Base-by-base conservation (phyloP, 2,797 vertebrate genomes). In the Coranthus polyacanthus region DNA sequence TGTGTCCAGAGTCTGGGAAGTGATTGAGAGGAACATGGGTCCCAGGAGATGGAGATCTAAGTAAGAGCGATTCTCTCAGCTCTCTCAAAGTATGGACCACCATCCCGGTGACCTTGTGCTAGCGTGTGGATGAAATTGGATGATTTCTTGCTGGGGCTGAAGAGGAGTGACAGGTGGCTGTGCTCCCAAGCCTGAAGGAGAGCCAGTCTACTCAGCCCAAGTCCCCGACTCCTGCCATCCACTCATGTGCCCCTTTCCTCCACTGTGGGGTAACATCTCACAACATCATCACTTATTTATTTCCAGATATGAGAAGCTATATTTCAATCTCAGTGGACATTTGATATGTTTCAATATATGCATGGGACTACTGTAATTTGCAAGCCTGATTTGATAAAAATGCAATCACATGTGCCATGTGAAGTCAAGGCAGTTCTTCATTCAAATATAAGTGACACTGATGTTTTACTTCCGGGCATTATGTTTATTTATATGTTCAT, bases 111-210 rank as follows among this genome's bases (percentile, higher is more conserved):
- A 92, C 91, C 90, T 93, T 91, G 78, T 78, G 58, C 49, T 68
- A 65, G 82, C 45, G 52, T 67, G 73, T 43, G 72, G 77, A 86
- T 90, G 88, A 89, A 93, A 92, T 91, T 90, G 91, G 90, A 92
- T 91, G 89, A 93, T 94, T 93, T 91, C 87, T 90, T 84, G 92
- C 89, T 67, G 56, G 59, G 75, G 63, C 79, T 89, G 86, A 86
- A 77, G 86, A 84, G 89, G 84, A 89, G 90, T 93, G 92, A 93
- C 93, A 94, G 93, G 92, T 94, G 93, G 89, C 72, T 82, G 88
- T 84, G 90, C 91, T 86, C 37, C 84, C 80, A 81, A 85, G 90
- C 92, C 88, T 90, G 89, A 93, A 92, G 85, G 85, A 82, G 82
- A 89, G 67, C 73, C 64, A 72, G 78, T 84, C 72, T 77, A 66